Base-by-base conservation (phyloP, 2,113 vertebrate genomes). In the Hymenochirus boettgeri region DNA sequence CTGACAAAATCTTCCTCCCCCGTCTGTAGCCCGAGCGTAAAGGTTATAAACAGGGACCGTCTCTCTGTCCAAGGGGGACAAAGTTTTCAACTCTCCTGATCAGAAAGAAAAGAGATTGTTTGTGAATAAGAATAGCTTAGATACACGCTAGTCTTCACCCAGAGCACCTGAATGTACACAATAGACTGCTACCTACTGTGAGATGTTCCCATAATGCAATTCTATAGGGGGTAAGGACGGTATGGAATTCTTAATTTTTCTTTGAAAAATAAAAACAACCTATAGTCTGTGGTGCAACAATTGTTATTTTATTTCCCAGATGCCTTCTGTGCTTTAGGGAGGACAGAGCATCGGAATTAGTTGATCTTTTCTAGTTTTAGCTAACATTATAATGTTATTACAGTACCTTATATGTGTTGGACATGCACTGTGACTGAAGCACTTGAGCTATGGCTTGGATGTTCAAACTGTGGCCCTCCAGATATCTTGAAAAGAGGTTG, bases 41-140 rank as follows among this genome's bases (percentile, higher is more conserved):
- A 99, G 82, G 35, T 75, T 80, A 80, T 99, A 99, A 0, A 7
- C 75, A 6, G 92, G 84, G 4, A 87, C 88, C 64, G 74, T 87
- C 79, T 99, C 96, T 25, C 91, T 85, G 77, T 99, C 96, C 0
- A 99, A 79, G 4, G 71, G 64, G 17, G 86, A 83, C 33, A 89
- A 83, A 1, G 92, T 91, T 75, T 89, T 97, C 53, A 99, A 73
- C 57, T 96, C 92, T 57, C 96, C 96, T 99, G 13, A 75, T 70
- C 59, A 62, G 70, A 77, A 73, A 48, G 7, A 70, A 47, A 4
- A 70, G 17, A 2, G 22, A 18, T 59, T n/a, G 55, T 56, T 70
- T 67, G 19, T 52, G n/a, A 57, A 69, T 33, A 60, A 13, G 17
- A 45, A 25, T 29, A 10, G 15, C 1, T 52, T 47, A 45, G 19